A percentile compares a stretch with the other conserved stretches of the same genome.
phyloP scores from a whole-genome alignment of 1,140 invertebrate species.

The Eupristina koningsbergeri region DNA sequence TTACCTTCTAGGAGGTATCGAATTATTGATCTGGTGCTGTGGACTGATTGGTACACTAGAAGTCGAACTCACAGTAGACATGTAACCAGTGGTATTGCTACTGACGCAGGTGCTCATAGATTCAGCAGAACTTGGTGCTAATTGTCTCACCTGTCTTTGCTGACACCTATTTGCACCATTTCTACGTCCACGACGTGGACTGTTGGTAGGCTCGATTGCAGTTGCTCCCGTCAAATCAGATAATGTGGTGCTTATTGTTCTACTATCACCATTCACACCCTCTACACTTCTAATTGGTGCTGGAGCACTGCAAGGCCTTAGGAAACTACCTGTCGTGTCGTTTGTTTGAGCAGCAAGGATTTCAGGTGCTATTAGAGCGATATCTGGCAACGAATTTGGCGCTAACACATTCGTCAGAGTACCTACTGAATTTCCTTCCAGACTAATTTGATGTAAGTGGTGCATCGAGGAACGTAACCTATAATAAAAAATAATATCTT shows the following conservation, averaged over 20 bases:
- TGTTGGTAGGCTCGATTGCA: background rate
- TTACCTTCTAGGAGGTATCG: slow-evolving; percentile 38
- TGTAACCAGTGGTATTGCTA: background rate
- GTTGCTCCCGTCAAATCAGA: background rate
- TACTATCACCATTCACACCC: too few relatives aligned
- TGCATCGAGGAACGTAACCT: slow-evolving; percentile 71
- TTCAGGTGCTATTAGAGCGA: slow-evolving; percentile 69
- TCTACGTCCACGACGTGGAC: slow-evolving; percentile 9
- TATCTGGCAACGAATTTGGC: slow-evolving; percentile 66
- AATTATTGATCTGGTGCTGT: background rate
- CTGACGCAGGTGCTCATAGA: slow-evolving; percentile 34
- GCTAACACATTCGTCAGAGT: slow-evolving; percentile 34
- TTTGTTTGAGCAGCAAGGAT: slow-evolving; percentile 70
- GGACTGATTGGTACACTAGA: slow-evolving; percentile 41
- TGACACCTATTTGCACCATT: background rate
- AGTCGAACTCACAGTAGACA: slow-evolving; percentile 3
- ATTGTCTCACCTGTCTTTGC: background rate
- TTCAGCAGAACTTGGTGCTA: slow-evolving; percentile 4
- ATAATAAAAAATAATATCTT: slow-evolving; percentile 53
- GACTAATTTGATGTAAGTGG: slow-evolving; percentile 65
- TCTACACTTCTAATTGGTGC: slow-evolving; percentile 55
- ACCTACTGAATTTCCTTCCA: slow-evolving; percentile 59
- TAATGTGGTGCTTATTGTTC: too few relatives aligned
- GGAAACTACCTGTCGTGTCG: slow-evolving; percentile 55
- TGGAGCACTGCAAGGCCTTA: slow-evolving; percentile 68